phyloP scores from a whole-genome alignment of 2,113 vertebrate genomes.

The Micronycteris hirsuta region DNA sequence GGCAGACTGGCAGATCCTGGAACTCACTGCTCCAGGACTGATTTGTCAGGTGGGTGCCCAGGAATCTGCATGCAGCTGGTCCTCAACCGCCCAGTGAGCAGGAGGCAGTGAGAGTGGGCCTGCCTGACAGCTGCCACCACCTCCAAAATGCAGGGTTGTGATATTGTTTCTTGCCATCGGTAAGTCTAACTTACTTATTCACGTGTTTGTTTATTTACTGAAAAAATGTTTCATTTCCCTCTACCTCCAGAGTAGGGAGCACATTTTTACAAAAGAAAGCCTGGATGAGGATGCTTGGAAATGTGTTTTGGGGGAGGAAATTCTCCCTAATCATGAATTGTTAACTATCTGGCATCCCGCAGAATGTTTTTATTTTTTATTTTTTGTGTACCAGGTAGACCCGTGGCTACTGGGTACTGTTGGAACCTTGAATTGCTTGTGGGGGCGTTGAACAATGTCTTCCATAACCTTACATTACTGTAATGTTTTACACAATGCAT shows the following conservation, averaged over 20 bases:
- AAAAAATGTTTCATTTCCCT: not conserved
- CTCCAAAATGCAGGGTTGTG: not conserved
- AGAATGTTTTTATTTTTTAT: not conserved
- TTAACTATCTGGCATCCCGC: not conserved
- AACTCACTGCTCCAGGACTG: not conserved
- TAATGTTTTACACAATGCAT: slow-evolving; percentile 65
- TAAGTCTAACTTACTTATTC: not conserved
- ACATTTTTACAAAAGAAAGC: not conserved
- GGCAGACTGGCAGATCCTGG: not conserved
- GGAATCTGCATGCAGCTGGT: not conserved
- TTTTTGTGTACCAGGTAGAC: not conserved
- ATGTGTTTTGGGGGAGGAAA: not conserved
- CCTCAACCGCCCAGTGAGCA: not conserved
- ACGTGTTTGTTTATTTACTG: not conserved
- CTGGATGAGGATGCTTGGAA: not conserved
- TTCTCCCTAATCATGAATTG: not conserved
- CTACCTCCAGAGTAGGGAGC: not conserved
- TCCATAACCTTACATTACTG: slow-evolving; percentile 54
- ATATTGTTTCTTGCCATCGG: not conserved
- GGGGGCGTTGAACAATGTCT: slow-evolving; percentile 50
- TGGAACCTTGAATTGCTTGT: slow-evolving; percentile 38
- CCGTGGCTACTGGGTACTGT: not conserved
- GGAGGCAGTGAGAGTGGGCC: not conserved
- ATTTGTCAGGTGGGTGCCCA: not conserved
- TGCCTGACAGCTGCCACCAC: not conserved